Percentiles rank a stretch among this genome's conserved stretches.
These are phyloP conservation scores for Alca torda DNA, from an alignment of 2,797 vertebrate species.

Conservation along the genomic window DNA sequence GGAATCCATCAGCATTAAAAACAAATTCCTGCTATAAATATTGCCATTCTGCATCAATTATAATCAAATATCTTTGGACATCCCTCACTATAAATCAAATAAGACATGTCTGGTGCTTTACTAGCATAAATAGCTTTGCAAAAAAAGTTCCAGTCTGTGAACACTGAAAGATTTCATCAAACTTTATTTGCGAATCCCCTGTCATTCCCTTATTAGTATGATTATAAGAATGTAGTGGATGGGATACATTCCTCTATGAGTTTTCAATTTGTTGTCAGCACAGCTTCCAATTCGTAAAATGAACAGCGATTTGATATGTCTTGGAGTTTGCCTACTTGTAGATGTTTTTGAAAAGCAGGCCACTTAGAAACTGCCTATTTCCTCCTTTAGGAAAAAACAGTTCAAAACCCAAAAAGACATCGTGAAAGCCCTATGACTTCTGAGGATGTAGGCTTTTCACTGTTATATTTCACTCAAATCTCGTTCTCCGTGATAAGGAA, in stretches of 20 bases:
- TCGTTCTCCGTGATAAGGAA: neutral
- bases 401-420: neutral
- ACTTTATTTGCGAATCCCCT: neutral
- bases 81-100: neutral
- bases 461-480: neutral
- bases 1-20: neutral
- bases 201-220: neutral
- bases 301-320: neutral
- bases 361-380: neutral
- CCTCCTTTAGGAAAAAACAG: neutral
- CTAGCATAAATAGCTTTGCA: neutral
- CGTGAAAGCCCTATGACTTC: neutral
- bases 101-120: neutral
- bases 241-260: neutral
- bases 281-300: neutral
- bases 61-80: neutral
- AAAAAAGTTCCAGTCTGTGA: neutral
- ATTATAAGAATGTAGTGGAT: neutral
- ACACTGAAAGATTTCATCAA: neutral
- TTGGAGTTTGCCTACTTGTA: neutral
- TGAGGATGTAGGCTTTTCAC: neutral
- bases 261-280: neutral
- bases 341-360: neutral
- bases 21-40: neutral
- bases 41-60: neutral